Conservation (phyloP, 2,797 vertebrate species). For the Acridotheres tristis region DNA sequence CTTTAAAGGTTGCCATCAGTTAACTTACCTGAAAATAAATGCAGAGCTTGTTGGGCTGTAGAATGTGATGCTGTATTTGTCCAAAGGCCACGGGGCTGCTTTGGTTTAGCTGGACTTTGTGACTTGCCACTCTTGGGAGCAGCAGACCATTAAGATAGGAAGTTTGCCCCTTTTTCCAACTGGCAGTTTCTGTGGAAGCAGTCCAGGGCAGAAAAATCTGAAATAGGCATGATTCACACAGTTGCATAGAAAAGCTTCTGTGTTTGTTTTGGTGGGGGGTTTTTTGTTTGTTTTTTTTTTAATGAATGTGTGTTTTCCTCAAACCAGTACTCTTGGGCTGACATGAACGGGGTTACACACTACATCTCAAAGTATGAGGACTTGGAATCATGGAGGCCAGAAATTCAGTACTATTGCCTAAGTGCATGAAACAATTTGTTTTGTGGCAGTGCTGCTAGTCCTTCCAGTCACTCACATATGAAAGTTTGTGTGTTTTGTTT, state of each 20-base stretch:
- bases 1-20: neutral
- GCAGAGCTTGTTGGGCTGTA: neutral
- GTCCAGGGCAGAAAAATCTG: neutral
- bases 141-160: neutral
- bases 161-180: neutral
- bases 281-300: neutral
- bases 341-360: rapidly evolving
- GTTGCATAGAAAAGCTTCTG: neutral
- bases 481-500: neutral
- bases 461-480: rapidly evolving
- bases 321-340: neutral
- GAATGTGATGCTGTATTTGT: neutral
- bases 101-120: neutral
- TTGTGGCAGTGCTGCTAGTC: neutral
- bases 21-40: neutral
- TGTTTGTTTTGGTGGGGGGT: neutral
- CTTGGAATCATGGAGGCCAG: rapidly evolving
- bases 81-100: neutral
- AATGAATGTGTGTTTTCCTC: neutral
- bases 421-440: neutral
- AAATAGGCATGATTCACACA: neutral
- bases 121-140: neutral
- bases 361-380: neutral
- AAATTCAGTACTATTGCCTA: neutral
- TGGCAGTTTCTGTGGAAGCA: neutral